Base-by-base conservation (phyloP, 2,113 vertebrate species). In the Marmota flaviventris region DNA sequence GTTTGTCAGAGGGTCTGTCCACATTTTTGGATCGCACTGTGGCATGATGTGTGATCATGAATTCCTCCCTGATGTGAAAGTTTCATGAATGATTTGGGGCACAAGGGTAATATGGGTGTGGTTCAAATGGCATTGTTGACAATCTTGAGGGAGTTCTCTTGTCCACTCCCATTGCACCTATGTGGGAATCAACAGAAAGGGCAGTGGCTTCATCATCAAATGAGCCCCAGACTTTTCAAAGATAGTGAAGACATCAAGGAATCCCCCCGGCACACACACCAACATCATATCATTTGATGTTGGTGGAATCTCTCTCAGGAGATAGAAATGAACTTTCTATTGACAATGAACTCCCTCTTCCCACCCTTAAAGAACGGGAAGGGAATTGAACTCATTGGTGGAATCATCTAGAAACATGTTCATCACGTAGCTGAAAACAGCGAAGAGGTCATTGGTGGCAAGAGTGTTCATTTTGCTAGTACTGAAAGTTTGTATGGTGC, bases 351-450 rank as follows among this genome's bases (percentile, higher is more conserved):
- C 17, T 18, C 65, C 5, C 58, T 9, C 10, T 84, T 53, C 27
- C 22, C 18, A 22, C n/a, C 5, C n/a, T 73, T 63, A 37, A 91
- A 69, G 22, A 27, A 63, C 1, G 61, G 24, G 24, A 63, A 63
- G 25, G 37, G 16, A n/a, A 82, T 22, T 69, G 83, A 69, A 51
- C 83, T 98, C 99, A 18, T 99, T 99, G 83, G 99, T 99, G 75
- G 99, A 99, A 97, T 99, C 99, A 98, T 99, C 99, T 89, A 99
- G 98, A 98, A 99, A 99, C 99, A 99, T 99, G 98, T 99, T 99
- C 89, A 99, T 99, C 99, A 99, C 99, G 98, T 99, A 99, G 39
- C 99, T 99, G 97, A 99, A 98, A 97, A 99, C 99, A 85, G 99
- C 99, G 98, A 99, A 99, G 2, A 99, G 99, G 98, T 99, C 99